These are phyloP conservation scores for Silvanus unidentatus DNA, from an alignment of 2,888 invertebrate genomes.

Conservation along the genomic window DNA sequence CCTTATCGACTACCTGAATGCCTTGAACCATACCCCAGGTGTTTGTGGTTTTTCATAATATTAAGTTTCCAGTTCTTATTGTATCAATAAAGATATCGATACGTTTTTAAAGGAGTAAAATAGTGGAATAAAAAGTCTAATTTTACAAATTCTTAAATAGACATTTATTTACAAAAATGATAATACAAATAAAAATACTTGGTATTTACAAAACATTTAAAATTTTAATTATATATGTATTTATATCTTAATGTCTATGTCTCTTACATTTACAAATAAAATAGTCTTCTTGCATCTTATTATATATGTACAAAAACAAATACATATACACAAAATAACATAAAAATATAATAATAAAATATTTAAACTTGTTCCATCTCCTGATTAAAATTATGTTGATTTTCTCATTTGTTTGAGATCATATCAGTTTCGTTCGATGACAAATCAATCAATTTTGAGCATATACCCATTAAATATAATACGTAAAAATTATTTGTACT, in stretches of 20 bases:
- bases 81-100: no score
- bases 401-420: no score
- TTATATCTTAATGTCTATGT: constrained; percentile 29
- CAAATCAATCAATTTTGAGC: no score
- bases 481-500: no score
- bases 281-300: constrained; percentile 33
- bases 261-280: constrained; percentile 40
- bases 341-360: constrained; percentile 18
- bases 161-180: constrained; percentile 45
- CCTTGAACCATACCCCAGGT: no score
- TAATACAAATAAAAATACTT: constrained; percentile 40
- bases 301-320: constrained; percentile 35
- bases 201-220: constrained; percentile 36
- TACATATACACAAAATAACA: constrained; percentile 18
- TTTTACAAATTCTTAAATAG: constrained; percentile 30
- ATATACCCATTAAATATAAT: no score
- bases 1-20: no score
- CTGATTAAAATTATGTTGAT: constrained; percentile 3
- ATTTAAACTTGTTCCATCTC: constrained; percentile 11
- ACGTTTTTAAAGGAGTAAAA: no score
- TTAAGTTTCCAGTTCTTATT: no score
- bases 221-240: constrained; percentile 34
- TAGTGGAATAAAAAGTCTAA: no score
- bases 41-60: no score
- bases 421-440: no score